phyloP scores from a whole-genome alignment of 2,797 vertebrate species.

The Tenualosa thibaudeaui region DNA sequence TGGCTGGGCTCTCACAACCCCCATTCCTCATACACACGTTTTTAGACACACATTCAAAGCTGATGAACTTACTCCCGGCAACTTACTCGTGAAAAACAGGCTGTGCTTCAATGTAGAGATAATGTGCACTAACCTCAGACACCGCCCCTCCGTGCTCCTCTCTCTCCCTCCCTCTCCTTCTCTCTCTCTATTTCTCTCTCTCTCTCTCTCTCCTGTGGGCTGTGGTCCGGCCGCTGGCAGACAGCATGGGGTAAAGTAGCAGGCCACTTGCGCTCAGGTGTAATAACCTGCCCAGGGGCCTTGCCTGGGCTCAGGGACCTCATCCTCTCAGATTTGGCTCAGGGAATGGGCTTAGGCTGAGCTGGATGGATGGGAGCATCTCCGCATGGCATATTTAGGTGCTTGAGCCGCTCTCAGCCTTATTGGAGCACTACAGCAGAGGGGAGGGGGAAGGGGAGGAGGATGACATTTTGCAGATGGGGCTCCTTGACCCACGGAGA shows the following conservation, averaged over 20 bases:
- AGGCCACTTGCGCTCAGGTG: no score
- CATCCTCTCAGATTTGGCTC: slow-evolving; percentile 36
- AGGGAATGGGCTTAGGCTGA: slow-evolving; percentile 41
- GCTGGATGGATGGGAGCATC: slow-evolving; percentile 25
- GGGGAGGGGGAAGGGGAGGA: neutral
- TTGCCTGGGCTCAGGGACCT: neutral
- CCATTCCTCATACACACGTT: neutral
- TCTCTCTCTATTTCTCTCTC: no score
- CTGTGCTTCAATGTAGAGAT: no score
- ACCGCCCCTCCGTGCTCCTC: no score
- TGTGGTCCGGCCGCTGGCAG: neutral
- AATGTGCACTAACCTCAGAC: no score
- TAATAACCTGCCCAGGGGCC: no score
- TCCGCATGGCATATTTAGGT: slow-evolving; percentile 14
- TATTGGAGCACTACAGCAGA: neutral
- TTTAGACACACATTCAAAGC: neutral
- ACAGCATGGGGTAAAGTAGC: neutral
- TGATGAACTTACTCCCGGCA: neutral
- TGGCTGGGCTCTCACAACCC: neutral
- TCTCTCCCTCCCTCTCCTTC: no score
- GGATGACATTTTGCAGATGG: neutral
- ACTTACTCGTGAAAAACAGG: neutral
- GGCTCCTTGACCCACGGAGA: neutral
- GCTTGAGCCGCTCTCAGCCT: slow-evolving; percentile 5
- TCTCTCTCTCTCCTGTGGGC: no score